phyloP scores from a whole-genome alignment of 2,888 invertebrate genomes.

The Hirtodrosophila confusa region DNA sequence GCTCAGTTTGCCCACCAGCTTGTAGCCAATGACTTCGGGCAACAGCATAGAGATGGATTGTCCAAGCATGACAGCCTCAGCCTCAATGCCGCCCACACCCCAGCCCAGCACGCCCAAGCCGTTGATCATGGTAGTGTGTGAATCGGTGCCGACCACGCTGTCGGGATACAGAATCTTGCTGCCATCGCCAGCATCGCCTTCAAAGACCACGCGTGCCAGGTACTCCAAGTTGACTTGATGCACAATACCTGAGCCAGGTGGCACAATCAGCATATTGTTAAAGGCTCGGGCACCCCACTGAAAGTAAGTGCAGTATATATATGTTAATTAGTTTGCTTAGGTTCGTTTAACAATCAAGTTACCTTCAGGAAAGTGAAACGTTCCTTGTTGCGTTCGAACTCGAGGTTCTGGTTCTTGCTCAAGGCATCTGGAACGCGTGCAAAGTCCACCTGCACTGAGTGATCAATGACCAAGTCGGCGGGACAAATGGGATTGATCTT shows the following conservation, averaged over 20 bases:
- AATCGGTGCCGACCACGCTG: slow-evolving; percentile 98
- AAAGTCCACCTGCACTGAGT: slow-evolving; percentile 98
- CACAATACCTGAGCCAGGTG: slow-evolving; percentile 98
- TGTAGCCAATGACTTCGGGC: slow-evolving; percentile 98
- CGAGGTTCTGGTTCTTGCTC: slow-evolving; percentile 95
- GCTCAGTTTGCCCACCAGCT: slow-evolving; percentile 91
- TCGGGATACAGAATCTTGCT: slow-evolving; percentile 90
- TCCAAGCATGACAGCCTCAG: slow-evolving; percentile 99
- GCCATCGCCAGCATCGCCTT: slow-evolving; percentile 84
- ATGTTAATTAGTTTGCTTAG: background rate
- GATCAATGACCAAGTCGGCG: slow-evolving; percentile 98
- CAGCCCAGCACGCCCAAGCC: slow-evolving; percentile 98
- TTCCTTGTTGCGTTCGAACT: slow-evolving; percentile 97
- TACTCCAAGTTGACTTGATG: slow-evolving; percentile 99
- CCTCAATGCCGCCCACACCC: slow-evolving; percentile 98
- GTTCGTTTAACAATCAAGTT: slow-evolving; percentile 23
- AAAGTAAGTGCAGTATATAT: slow-evolving; percentile 2
- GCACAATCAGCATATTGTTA: slow-evolving; percentile 97
- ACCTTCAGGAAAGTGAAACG: slow-evolving; percentile 98
- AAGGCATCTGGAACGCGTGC: slow-evolving; percentile 93
- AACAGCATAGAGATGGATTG: slow-evolving; percentile 98
- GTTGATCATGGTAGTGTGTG: slow-evolving; percentile 99
- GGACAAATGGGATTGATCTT: slow-evolving; percentile 99
- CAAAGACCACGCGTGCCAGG: slow-evolving; percentile 95
- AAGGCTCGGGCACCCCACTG: slow-evolving; percentile 99